A percentile compares a stretch with the other conserved stretches of the same genome.
Conservation (phyloP, 92 coral and sea anemone genomes). For the Zoanthus solanderi region DNA sequence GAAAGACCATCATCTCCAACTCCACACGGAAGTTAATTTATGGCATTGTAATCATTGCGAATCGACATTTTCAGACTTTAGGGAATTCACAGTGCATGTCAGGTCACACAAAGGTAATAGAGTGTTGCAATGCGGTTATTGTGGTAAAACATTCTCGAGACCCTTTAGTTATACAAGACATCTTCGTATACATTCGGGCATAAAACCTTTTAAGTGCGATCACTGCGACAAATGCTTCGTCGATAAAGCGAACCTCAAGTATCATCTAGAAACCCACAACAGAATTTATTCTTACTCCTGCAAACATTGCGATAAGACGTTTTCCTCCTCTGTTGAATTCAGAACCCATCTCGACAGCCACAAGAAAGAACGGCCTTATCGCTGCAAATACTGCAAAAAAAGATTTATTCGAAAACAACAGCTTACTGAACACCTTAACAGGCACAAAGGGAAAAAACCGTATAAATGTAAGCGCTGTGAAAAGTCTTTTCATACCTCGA, state of each 20-base stretch:
- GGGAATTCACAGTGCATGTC: constrained; percentile 34
- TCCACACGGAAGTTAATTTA: constrained; percentile 8
- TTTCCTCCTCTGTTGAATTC: not conserved
- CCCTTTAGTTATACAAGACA: constrained; percentile 19
- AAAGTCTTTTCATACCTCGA: constrained; percentile 8
- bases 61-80: constrained; percentile 20
- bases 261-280: constrained; percentile 17
- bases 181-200: constrained; percentile 26
- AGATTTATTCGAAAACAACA: not conserved
- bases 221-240: constrained; percentile 16
- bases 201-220: not conserved
- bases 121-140: constrained; percentile 12
- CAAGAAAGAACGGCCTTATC: constrained; percentile 1
- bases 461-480: constrained; percentile 17
- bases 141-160: constrained; percentile 11
- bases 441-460: constrained; percentile 21
- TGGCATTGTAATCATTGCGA: constrained; percentile 30
- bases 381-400: constrained; percentile 11
- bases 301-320: constrained; percentile 17
- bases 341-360: constrained; percentile 16
- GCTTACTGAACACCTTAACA: constrained; percentile 16
- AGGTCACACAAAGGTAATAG: constrained; percentile 25
- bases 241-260: constrained; percentile 9
- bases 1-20: constrained; percentile 24
- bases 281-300: not conserved